Evolutionary conservation across 2,888 invertebrate species (phyloP).

Genomic region (Nomada ruficornis): DNA sequence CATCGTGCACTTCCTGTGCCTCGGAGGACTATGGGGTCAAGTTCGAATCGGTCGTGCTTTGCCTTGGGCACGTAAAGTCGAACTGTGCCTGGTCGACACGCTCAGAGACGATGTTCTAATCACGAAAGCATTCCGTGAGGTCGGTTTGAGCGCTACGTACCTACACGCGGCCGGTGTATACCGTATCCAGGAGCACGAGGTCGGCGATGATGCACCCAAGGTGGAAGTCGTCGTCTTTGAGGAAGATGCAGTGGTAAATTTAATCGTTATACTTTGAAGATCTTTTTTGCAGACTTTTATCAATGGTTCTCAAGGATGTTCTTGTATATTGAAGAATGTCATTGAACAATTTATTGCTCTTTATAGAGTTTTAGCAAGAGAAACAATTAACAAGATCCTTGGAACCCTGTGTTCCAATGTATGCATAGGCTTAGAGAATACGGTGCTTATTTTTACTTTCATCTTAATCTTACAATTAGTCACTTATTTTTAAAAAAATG

Average conservation of each 20-base stretch:
- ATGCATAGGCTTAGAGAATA: too few species aligned
- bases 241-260: slow-evolving; percentile 83
- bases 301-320: too few species aligned
- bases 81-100: slow-evolving; percentile 85
- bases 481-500: too few species aligned
- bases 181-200: slow-evolving; percentile 80
- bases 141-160: slow-evolving; percentile 84
- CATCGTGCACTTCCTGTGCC: slow-evolving; percentile 86
- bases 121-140: slow-evolving; percentile 84
- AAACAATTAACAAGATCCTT: too few species aligned
- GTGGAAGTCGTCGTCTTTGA: slow-evolving; percentile 85
- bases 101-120: slow-evolving; percentile 84
- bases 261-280: background rate
- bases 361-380: too few species aligned
- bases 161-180: slow-evolving; percentile 85
- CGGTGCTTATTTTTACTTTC: too few species aligned
- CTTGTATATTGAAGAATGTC: too few species aligned
- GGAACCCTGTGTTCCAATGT: too few species aligned
- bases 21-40: slow-evolving; percentile 86
- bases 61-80: slow-evolving; percentile 86
- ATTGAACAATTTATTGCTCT: too few species aligned
- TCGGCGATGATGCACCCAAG: slow-evolving; percentile 77
- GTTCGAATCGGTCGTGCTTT: slow-evolving; percentile 85
- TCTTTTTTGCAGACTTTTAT: too few species aligned
- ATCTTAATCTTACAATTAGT: too few species aligned